These are phyloP conservation scores for Phaethornis superciliosus DNA, from an alignment of 2,113 vertebrate species.

Conservation along the genomic window DNA sequence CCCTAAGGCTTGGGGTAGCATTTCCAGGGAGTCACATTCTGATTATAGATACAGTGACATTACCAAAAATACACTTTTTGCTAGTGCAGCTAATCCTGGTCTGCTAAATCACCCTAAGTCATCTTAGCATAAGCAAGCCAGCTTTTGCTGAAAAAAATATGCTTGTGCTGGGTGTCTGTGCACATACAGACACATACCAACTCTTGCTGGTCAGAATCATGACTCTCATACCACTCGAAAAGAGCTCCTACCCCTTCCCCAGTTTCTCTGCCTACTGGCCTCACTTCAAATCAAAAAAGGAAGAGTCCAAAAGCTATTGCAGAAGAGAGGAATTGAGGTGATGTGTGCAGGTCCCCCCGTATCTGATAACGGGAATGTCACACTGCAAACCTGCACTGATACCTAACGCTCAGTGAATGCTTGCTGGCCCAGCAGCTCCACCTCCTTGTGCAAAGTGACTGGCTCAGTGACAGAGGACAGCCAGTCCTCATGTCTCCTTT, in stretches of 20 bases:
- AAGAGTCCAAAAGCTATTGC: background rate
- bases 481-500: background rate
- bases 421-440: background rate
- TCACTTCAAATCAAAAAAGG: background rate
- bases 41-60: background rate
- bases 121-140: slow-evolving; percentile 28
- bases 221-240: background rate
- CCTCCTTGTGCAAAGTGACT: background rate
- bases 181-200: background rate
- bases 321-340: background rate
- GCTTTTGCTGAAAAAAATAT: slow-evolving; percentile 24
- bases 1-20: background rate
- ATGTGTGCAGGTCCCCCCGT: background rate
- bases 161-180: background rate
- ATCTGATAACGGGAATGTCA: slow-evolving; percentile 48
- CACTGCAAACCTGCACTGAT: background rate
- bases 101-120: slow-evolving; percentile 42
- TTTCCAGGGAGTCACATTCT: background rate
- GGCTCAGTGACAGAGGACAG: background rate
- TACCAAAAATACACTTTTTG: slow-evolving; percentile 12
- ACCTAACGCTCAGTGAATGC: background rate
- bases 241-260: background rate
- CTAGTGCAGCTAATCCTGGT: slow-evolving; percentile 39
- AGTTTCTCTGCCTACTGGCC: background rate
- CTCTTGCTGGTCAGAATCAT: background rate